Base-by-base conservation (phyloP, 2,113 vertebrate species). In the Pterophyllum scalare region DNA sequence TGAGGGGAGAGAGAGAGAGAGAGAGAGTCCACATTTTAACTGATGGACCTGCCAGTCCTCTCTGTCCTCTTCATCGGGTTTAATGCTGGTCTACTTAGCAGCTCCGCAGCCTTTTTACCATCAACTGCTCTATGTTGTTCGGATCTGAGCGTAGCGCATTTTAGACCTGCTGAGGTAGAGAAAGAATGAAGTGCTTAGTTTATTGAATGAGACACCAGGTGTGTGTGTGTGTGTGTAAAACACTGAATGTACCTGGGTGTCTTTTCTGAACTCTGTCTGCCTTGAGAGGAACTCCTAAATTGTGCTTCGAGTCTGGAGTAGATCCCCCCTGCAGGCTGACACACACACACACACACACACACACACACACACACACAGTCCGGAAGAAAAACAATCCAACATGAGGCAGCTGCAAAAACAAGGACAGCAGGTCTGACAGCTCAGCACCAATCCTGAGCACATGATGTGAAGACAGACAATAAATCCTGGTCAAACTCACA, bases 301-400 rank as follows among this genome's bases (percentile, higher is more conserved):
- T 98, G 98, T 20, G 96, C 96, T 95, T 99, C 98, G 3, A 99
- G 94, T 76, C 96, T 96, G 88, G 97, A 96, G 94, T 99, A 99
- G 95, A 98, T 97, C 54, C 98, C 96, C 75, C 96, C 98, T 77
- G 97, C 95, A 81, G 97, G 97, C 98, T 96, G 83, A 4, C 75
- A 60, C 22, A 31, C 46, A 76, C 20, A 76, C 28, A 64, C 22
- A 74, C 6, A 38, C 8, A 84, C 28, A 76, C 31, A 60, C n/a
- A 74, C 38, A 70, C 76, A 82, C 28, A 72, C 57, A 57, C 78
- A 83, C 52, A 77, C 31, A 79, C n/a, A 78, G 20, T 35, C 15
- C 61, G 6, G 33, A 8, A 64, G 61, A 65, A 5, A 86, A 75
- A 86, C 61, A 87, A 75, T 74, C 20, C 6, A 22, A 70, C 65